A percentile compares a stretch with the other conserved stretches of the same genome.
phyloP scores from a whole-genome alignment of 2,888 invertebrate species.

The Nemotelus nigrinus region DNA sequence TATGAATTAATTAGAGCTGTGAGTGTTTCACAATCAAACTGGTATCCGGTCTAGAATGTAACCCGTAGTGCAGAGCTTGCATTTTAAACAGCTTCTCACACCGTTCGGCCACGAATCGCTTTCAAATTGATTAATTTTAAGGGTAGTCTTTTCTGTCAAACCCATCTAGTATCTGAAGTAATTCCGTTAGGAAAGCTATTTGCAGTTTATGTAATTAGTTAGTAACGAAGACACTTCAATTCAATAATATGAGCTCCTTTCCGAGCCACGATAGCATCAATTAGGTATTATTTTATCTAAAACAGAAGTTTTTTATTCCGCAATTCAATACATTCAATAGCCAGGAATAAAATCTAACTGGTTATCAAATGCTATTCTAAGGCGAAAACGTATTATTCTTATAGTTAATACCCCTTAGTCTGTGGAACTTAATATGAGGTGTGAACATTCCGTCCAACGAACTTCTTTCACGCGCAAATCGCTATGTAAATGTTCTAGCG shows the following conservation, averaged over 20 bases:
- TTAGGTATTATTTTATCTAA: too few relatives aligned
- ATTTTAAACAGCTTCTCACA: not conserved
- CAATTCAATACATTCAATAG: too few relatives aligned
- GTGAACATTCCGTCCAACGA: constrained; percentile 3
- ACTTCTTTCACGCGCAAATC: constrained; percentile 11
- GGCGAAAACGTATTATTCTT: not conserved
- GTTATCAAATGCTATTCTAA: too few relatives aligned
- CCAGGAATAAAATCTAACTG: too few relatives aligned
- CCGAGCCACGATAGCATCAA: too few relatives aligned
- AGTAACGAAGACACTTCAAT: too few relatives aligned
- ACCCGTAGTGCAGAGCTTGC: not conserved
- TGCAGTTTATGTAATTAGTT: too few relatives aligned
- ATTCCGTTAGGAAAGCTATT: too few relatives aligned
- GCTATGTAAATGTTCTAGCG: constrained; percentile 21
- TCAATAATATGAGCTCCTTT: too few relatives aligned
- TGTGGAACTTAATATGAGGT: constrained; percentile 4
- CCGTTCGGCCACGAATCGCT: not conserved
- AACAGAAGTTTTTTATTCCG: too few relatives aligned
- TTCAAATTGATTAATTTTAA: not conserved
- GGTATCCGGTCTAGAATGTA: constrained; percentile 15
- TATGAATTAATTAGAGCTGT: constrained; percentile 49
- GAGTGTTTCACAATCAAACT: constrained; percentile 31
- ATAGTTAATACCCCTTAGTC: not conserved
- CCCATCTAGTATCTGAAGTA: too few relatives aligned
- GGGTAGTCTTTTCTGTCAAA: too few relatives aligned